Percentiles rank a stretch among this genome's conserved stretches.
Conservation (phyloP, 1,140 invertebrate genomes). For the Sycophaga agraensis region DNA sequence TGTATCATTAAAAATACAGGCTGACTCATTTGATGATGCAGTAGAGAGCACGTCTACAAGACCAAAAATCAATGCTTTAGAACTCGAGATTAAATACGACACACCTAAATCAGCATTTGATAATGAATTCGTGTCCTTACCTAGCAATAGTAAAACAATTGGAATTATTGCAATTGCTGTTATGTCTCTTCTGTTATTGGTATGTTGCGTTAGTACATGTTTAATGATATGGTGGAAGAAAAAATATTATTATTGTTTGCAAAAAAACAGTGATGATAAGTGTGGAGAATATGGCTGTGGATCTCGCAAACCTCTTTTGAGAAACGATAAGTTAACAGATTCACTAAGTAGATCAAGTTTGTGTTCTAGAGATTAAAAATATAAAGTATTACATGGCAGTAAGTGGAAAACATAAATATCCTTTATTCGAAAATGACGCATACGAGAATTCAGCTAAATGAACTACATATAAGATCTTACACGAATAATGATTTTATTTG, state of each 20-base stretch:
- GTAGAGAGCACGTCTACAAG: background rate
- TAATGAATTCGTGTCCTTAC: constrained; percentile 4
- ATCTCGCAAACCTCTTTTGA: constrained; percentile 41
- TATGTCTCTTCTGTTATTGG: constrained; percentile 35
- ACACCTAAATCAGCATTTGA: too few relatives aligned
- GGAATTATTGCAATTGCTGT: constrained; percentile 33
- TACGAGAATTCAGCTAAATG: too few relatives aligned
- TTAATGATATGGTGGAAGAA: constrained; percentile 40
- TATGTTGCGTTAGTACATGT: constrained; percentile 43
- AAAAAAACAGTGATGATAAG: constrained; percentile 35
- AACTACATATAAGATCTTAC: too few relatives aligned
- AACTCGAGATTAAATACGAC: too few relatives aligned
- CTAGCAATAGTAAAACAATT: constrained; percentile 25
- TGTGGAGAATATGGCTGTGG: constrained; percentile 44
- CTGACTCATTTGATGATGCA: too few relatives aligned
- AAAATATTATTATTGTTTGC: constrained; percentile 36
- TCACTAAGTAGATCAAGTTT: constrained; percentile 11
- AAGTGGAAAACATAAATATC: too few relatives aligned
- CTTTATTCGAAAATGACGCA: too few relatives aligned
- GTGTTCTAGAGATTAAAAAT: constrained; percentile 9
- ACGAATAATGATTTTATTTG: too few relatives aligned
- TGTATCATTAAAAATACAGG: too few relatives aligned
- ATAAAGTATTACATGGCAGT: too few relatives aligned
- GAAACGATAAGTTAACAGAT: constrained; percentile 33
- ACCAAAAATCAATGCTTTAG: constrained; percentile 2